Base-by-base conservation (phyloP, 2,888 invertebrate genomes). In the Melieria crassipennis region DNA sequence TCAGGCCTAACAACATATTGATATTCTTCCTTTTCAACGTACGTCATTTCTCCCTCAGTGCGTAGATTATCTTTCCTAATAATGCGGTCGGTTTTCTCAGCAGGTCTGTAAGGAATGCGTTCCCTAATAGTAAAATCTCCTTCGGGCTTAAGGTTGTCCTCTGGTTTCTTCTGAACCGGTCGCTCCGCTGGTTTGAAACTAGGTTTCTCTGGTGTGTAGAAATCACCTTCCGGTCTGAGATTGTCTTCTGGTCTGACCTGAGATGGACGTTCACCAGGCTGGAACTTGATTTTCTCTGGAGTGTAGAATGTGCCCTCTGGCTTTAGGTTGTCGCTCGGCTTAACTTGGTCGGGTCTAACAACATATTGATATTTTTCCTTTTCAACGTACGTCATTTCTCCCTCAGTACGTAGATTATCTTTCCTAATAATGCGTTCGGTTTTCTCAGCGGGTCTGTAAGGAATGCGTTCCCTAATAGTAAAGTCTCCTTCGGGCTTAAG, bases 51-150 rank as follows among this genome's bases (percentile, higher is more conserved):
- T 11, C 88, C 91, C 84, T 91, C 91, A 9, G 89, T 88, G 75
- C 85, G 86, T 3, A 91, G 83, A 81, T 92, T 92, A 76, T 92
- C 92, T 79, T 89, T 88, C 62, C 90, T 91, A 79, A 86, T 88
- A 0, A 88, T 88, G 84, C 67, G 88, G 58, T 85, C 86, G 3
- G 81, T 79, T 63, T 75, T 78, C 73, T 90, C 89, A 10, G 87
- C 88, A 42, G 89, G 83, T 80, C 85, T 86, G 30, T 82, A 4
- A 79, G 77, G 79, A 85, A 88, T 5, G 70, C 88, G 89, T 50
- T 88, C 88, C 52, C 88, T 88, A 50, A 85, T 83, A 55, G 87
- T 85, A 78, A 90, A 90, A 43, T 89, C 89, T 43, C 89, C 89
- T 75, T 91, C 91, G n/a, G 78, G 76, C 5, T 65, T 74, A 0